Evolutionary conservation across 1,140 invertebrate species (phyloP).

Genomic region (Riptortus pedestris): DNA sequence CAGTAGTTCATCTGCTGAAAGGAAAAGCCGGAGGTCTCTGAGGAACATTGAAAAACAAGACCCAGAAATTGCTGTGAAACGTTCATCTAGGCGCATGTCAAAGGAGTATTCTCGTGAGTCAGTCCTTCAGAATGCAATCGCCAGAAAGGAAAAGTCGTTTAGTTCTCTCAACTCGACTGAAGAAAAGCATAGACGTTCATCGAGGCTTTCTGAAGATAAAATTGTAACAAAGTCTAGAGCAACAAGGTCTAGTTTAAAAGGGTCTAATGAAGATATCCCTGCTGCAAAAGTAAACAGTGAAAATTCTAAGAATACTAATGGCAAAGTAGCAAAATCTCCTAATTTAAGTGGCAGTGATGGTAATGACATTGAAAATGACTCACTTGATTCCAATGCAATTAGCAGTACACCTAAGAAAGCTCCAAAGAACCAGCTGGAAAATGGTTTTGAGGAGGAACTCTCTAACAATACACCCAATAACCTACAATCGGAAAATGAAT

Average conservation of each 20-base stretch:
- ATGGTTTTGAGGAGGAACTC: background rate
- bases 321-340: background rate
- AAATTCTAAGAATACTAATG: background rate
- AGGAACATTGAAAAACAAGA: background rate
- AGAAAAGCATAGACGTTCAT: constrained; percentile 27
- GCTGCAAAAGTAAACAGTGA: background rate
- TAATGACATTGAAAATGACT: background rate
- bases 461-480: background rate
- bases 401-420: background rate
- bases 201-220: constrained; percentile 21
- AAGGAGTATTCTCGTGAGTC: constrained; percentile 33
- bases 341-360: background rate
- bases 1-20: background rate
- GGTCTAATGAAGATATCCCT: background rate
- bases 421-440: background rate
- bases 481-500: background rate
- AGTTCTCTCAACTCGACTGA: constrained; percentile 28
- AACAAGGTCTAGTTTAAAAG: background rate
- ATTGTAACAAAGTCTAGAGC: constrained; percentile 2
- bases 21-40: constrained; percentile 6
- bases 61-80: constrained; percentile 30
- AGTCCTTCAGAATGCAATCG: constrained; percentile 36
- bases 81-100: constrained; percentile 34
- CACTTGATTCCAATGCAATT: background rate
- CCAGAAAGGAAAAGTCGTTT: constrained; percentile 37